Evolutionary conservation across 2,113 vertebrate genomes (phyloP).

Genomic region (Cyanistes caeruleus): DNA sequence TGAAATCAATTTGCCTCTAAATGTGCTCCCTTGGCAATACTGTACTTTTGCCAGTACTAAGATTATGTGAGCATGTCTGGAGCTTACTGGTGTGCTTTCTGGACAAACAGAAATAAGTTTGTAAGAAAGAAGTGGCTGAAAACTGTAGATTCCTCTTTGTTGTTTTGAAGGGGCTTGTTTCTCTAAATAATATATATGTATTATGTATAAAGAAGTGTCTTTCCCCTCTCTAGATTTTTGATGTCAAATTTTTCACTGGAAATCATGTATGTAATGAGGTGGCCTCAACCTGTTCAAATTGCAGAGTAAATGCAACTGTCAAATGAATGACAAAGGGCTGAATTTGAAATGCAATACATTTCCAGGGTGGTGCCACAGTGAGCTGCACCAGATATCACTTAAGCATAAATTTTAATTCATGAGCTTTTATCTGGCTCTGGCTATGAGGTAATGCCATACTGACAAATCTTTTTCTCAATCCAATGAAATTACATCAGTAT

Average conservation of each 20-base stretch:
- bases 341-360: neutral
- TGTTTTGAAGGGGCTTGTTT: neutral
- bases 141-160: neutral
- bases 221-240: neutral
- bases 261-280: neutral
- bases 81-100: neutral
- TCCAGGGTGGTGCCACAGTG: neutral
- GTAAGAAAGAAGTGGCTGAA: neutral
- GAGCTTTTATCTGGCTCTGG: neutral
- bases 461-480: neutral
- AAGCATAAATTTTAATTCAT: neutral
- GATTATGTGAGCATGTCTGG: neutral
- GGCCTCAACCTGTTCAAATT: neutral
- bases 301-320: neutral
- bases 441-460: neutral
- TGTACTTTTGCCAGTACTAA: neutral
- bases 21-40: neutral
- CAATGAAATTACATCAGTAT: neutral
- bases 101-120: neutral
- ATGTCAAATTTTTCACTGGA: neutral
- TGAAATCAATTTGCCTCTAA: slow-evolving; percentile 27
- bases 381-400: neutral
- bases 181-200: neutral
- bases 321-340: neutral
- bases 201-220: neutral